phyloP scores from a whole-genome alignment of 2,113 vertebrate species.

The Phyllostomus discolor region DNA sequence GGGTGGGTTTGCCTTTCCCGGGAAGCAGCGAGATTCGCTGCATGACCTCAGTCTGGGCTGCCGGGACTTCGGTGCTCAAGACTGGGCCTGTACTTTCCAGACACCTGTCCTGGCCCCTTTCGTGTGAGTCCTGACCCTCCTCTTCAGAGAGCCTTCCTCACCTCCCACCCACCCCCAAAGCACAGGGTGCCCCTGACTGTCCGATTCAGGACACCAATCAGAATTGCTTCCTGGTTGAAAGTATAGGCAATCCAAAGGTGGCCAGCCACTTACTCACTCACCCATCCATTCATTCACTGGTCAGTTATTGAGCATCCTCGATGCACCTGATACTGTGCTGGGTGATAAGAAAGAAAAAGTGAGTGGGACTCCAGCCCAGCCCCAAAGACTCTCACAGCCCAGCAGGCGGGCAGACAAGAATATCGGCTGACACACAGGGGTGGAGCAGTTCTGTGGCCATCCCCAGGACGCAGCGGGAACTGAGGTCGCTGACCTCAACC shows the following conservation, averaged over 20 bases:
- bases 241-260: not conserved
- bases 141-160: not conserved
- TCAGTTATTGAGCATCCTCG: not conserved
- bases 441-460: not conserved
- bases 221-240: not conserved
- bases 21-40: accelerated
- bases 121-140: accelerated
- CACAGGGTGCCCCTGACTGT: not conserved
- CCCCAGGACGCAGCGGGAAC: not conserved
- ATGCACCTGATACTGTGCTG: not conserved
- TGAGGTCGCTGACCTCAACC: not conserved
- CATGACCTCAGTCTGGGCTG: not conserved
- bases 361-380: not conserved
- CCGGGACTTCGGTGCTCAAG: accelerated
- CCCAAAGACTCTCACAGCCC: not conserved
- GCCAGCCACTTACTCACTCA: not conserved
- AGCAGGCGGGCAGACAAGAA: not conserved
- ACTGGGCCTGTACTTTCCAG: not conserved
- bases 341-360: not conserved
- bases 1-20: not conserved
- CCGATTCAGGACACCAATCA: too few species aligned
- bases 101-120: not conserved
- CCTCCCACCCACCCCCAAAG: too few species aligned
- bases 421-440: not conserved
- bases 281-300: not conserved